Conservation (phyloP, 2,797 vertebrate genomes). For the Rhinophrynus dorsalis region DNA sequence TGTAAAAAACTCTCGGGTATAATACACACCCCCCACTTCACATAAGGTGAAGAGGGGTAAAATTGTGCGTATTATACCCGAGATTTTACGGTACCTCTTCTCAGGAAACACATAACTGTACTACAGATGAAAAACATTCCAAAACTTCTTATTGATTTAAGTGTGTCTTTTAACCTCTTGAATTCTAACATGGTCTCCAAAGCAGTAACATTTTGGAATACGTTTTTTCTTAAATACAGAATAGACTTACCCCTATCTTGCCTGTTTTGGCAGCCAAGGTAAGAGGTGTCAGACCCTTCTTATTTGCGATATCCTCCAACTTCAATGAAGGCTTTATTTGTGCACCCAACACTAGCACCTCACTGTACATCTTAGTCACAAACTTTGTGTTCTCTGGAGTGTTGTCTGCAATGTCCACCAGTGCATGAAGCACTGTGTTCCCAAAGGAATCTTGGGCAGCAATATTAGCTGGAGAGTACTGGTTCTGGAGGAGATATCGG, state of each 20-base stretch:
- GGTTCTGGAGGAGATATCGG: conserved; percentile 85
- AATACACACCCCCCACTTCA: no score
- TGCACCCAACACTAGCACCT: conserved; percentile 76
- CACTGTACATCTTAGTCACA: conserved; percentile 86
- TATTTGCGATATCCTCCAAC: conserved; percentile 83
- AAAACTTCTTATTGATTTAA: no score
- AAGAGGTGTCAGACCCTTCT: conserved; percentile 79
- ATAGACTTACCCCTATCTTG: conserved; percentile 81
- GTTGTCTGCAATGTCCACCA: conserved; percentile 88
- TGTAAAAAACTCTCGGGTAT: no score
- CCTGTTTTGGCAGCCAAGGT: conserved; percentile 87
- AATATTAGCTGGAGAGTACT: conserved; percentile 70
- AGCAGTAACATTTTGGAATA: no score
- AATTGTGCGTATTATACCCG: no score
- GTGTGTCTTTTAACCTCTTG: no score
- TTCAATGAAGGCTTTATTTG: conserved; percentile 70
- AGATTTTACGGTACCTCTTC: no score
- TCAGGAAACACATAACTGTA: no score
- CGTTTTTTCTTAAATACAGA: not conserved
- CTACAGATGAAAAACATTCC: no score
- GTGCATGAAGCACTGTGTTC: conserved; percentile 88
- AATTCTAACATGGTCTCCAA: no score
- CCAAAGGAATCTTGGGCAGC: conserved; percentile 77
- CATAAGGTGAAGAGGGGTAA: no score
- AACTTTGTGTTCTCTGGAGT: conserved; percentile 85